phyloP scores from a whole-genome alignment of 2,113 vertebrate genomes.

The Tetraodon nigroviridis region DNA sequence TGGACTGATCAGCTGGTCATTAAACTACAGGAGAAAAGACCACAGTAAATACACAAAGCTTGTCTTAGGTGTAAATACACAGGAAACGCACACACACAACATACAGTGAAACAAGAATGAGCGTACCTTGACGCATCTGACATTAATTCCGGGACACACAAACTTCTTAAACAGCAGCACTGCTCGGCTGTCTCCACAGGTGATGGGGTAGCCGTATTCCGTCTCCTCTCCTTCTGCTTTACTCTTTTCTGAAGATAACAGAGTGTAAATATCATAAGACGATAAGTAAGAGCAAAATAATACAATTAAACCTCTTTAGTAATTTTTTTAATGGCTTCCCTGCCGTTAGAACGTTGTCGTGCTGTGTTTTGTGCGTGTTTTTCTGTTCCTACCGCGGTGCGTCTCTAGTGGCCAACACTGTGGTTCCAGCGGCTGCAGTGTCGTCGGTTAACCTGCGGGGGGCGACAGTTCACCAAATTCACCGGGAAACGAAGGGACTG shows the following conservation, averaged over 20 bases:
- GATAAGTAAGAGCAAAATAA: no score
- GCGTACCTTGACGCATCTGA: constrained; percentile 89
- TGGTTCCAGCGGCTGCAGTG: constrained; percentile 73
- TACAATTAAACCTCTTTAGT: no score
- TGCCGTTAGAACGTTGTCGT: neutral
- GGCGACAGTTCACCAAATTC: constrained; percentile 51
- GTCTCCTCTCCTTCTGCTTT: constrained; percentile 79
- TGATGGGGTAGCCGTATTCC: constrained; percentile 91
- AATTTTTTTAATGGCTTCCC: neutral
- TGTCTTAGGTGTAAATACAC: neutral
- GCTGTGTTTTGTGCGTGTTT: neutral
- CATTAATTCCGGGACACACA: constrained; percentile 92
- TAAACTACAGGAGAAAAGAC: constrained; percentile 75
- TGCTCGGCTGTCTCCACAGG: constrained; percentile 90
- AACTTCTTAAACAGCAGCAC: constrained; percentile 95
- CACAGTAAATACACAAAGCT: neutral
- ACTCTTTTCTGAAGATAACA: constrained; percentile 73
- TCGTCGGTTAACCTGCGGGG: constrained; percentile 81
- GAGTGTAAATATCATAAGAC: no score
- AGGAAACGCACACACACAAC: neutral
- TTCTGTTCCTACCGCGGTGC: constrained; percentile 63
- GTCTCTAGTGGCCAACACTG: constrained; percentile 87
- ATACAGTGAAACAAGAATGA: neutral
- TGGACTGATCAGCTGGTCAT: constrained; percentile 91
- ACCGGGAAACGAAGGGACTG: neutral